A percentile compares a stretch with the other conserved stretches of the same genome.
phyloP scores from a whole-genome alignment of 1,140 invertebrate species.

The Drosophila guanche region DNA sequence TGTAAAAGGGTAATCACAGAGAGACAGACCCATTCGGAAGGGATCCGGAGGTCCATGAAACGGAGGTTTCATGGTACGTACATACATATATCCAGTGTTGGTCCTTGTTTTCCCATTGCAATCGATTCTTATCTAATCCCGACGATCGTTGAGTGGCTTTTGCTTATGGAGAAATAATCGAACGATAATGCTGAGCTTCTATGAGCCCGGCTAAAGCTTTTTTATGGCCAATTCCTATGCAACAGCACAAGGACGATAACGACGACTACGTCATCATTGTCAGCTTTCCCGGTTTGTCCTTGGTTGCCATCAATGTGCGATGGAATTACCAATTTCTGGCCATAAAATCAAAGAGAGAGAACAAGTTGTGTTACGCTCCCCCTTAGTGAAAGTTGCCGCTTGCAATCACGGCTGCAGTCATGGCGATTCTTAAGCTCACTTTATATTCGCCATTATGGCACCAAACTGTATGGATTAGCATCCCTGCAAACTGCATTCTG shows the following conservation, averaged over 20 bases:
- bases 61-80: too few species aligned
- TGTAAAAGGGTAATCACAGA: conserved; percentile 12
- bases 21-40: not conserved
- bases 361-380: conserved; percentile 57
- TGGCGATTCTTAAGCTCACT: conserved; percentile 77
- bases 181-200: conserved; percentile 72
- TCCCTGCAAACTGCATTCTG: conserved; percentile 17
- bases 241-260: conserved; percentile 38
- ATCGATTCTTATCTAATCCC: conserved; percentile 5
- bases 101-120: not conserved
- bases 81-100: too few species aligned
- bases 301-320: conserved; percentile 62
- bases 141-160: conserved; percentile 56
- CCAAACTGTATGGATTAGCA: conserved; percentile 19
- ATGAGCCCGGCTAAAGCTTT: conserved; percentile 69
- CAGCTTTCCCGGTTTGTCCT: conserved; percentile 25
- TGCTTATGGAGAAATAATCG: conserved; percentile 69
- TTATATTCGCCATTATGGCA: conserved; percentile 71
- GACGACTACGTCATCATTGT: conserved; percentile 33
- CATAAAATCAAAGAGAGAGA: conserved; percentile 74
- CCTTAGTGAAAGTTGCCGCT: conserved; percentile 33
- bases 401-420: conserved; percentile 28
- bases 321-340: conserved; percentile 78
- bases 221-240: conserved; percentile 79
- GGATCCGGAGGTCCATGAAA: conserved; percentile 4